Conservation (phyloP, 30 jellyfish, hydroid and myxozoan genomes). For the Aurelia sp. region DNA sequence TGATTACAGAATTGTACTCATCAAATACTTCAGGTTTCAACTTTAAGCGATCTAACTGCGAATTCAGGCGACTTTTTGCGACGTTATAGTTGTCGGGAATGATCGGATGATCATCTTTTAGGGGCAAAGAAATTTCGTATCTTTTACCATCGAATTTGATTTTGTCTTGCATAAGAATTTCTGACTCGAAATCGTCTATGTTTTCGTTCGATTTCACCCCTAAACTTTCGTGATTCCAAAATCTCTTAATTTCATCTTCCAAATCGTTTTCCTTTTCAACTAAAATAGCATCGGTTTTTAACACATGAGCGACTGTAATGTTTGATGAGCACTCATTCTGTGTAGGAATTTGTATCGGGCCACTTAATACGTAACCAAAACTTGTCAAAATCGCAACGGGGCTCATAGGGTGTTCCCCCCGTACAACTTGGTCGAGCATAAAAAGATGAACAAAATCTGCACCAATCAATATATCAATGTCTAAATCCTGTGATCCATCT, state of each 20-base stretch:
- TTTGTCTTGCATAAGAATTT: not conserved
- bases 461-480: slow-evolving; percentile 13
- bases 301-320: slow-evolving; percentile 23
- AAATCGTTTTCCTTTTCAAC: not conserved
- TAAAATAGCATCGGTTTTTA: not conserved
- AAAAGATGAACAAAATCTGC: slow-evolving; percentile 10
- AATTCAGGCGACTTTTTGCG: slow-evolving; percentile 11
- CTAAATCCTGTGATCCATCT: slow-evolving; percentile 10
- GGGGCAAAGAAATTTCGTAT: slow-evolving; percentile 23
- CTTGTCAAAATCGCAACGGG: slow-evolving; percentile 24
- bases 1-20: slow-evolving; percentile 11
- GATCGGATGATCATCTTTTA: not conserved
- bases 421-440: slow-evolving; percentile 18
- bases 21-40: slow-evolving; percentile 30
- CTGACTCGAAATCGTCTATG: not conserved
- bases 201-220: not conserved
- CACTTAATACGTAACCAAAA: slow-evolving; percentile 28
- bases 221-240: slow-evolving; percentile 29
- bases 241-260: not conserved
- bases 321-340: slow-evolving; percentile 12
- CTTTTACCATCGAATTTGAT: not conserved
- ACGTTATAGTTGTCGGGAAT: slow-evolving; percentile 14
- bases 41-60: not conserved
- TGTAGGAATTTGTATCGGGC: slow-evolving; percentile 27
- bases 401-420: slow-evolving; percentile 25